Conservation (phyloP, 2,888 invertebrate species). For the Camptogramma bilineatum region DNA sequence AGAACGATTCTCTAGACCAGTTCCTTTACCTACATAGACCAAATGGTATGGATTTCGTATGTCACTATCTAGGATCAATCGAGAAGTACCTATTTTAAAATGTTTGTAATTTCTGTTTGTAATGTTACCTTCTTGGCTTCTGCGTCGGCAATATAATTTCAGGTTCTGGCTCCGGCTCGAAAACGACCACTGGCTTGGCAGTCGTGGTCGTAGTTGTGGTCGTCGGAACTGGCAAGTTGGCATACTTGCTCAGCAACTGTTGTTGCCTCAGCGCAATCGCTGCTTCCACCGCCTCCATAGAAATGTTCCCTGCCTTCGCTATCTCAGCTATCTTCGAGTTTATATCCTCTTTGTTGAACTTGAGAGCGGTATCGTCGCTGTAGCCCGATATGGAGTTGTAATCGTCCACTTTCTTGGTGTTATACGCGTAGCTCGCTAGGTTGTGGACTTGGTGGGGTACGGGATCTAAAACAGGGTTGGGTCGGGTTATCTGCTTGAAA, state of each 20-base stretch:
- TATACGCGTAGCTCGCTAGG: slow-evolving; percentile 70
- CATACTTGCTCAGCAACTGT: slow-evolving; percentile 87
- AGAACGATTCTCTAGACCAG: too few species aligned
- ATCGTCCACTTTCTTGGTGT: slow-evolving; percentile 79
- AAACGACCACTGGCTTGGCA: slow-evolving; percentile 58
- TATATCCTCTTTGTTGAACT: slow-evolving; percentile 77
- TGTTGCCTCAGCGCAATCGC: slow-evolving; percentile 90
- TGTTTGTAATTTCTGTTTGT: too few species aligned
- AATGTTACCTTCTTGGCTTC: slow-evolving; percentile 73
- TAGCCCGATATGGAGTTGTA: slow-evolving; percentile 80
- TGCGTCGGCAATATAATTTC: slow-evolving; percentile 69
- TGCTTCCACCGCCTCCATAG: slow-evolving; percentile 91
- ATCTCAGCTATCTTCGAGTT: slow-evolving; percentile 80
- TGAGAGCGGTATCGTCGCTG: slow-evolving; percentile 73
- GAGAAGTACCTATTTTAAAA: too few species aligned
- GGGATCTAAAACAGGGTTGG: slow-evolving; percentile 80
- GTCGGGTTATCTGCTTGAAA: slow-evolving; percentile 66
- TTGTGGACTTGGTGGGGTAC: slow-evolving; percentile 79
- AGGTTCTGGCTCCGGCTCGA: slow-evolving; percentile 71
- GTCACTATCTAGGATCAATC: too few species aligned
- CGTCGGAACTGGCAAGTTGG: slow-evolving; percentile 75
- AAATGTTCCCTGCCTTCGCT: slow-evolving; percentile 91
- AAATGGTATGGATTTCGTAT: too few species aligned
- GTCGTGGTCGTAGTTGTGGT: slow-evolving; percentile 79
- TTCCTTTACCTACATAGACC: too few species aligned